Evolutionary conservation across 2,113 vertebrate genomes (phyloP).

Genomic region (Nematolebias whitei): DNA sequence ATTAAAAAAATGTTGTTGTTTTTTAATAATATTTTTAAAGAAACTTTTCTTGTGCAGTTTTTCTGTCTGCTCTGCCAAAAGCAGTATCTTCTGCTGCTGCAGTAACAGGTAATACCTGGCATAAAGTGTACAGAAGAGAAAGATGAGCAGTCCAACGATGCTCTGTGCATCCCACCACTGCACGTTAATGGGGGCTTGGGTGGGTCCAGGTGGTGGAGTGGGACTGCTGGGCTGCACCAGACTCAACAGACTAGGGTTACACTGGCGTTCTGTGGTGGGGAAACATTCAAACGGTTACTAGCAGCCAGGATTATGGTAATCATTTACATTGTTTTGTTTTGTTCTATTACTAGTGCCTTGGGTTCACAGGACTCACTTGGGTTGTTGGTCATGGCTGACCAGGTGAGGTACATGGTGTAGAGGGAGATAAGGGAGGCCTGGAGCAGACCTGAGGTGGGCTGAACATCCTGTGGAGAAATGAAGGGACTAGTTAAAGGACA

Average conservation of each 20-base stretch:
- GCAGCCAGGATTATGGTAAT: neutral
- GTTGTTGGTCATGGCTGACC: constrained; percentile 89
- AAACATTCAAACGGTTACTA: neutral
- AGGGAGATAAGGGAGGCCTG: constrained; percentile 90
- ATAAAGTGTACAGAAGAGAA: constrained; percentile 89
- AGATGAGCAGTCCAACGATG: constrained; percentile 88
- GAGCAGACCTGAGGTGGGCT: constrained; percentile 91
- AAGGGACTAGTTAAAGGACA: neutral
- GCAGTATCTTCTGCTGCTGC: too few species aligned
- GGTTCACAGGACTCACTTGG: constrained; percentile 81
- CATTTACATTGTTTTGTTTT: too few species aligned
- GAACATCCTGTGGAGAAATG: constrained; percentile 80
- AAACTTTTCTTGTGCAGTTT: too few species aligned
- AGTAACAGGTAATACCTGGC: constrained; percentile 82
- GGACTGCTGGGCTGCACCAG: constrained; percentile 59
- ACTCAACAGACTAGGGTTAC: constrained; percentile 89
- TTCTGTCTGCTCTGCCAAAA: neutral
- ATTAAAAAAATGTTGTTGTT: too few species aligned
- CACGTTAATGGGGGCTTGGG: neutral
- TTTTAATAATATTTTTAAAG: too few species aligned
- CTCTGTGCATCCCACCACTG: constrained; percentile 93
- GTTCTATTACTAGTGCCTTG: neutral
- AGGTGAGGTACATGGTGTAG: constrained; percentile 92
- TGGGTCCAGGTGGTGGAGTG: constrained; percentile 53
- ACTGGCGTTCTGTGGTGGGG: constrained; percentile 74